Base-by-base conservation (phyloP, 2,113 vertebrate species). In the Hystrix cristata region DNA sequence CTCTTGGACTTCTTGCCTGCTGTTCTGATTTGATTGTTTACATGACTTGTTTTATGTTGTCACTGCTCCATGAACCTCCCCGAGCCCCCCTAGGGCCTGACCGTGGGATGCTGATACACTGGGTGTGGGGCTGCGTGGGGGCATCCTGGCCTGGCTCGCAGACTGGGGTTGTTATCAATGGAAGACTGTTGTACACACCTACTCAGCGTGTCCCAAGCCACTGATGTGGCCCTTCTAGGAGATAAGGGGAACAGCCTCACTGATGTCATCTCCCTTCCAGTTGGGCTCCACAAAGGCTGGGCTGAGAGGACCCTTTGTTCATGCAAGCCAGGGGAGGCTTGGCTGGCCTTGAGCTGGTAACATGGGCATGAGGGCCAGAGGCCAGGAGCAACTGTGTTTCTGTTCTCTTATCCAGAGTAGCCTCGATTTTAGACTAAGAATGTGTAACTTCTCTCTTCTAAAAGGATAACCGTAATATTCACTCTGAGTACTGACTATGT, bases 271-370 rank as follows among this genome's bases (percentile, higher is more conserved):
- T 34, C 27, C 18, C 19, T n/a, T 90, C 43, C 7, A 38, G 3
- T 2, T 55, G 46, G 25, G 27, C 46, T 83, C 76, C 8, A 9
- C 11, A 18, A 76, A 87, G 38, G 16, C 31, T 64, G 19, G 7
- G 0, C 18, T 13, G 13, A 19, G 23, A 43, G 25, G 1, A 5
- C 3, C 0, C 0, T 6, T n/a, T 34, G 34, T 67, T 94, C 64
- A 46, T 0, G 12, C 46, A 78, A 82, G 67, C 48, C 18, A 1
- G 0, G 60, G 51, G 64, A 79, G 15, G 23, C 60, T 21, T 2
- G 0, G 13, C 29, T 62, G 60, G 18, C 46, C 91, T 78, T 53
- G 31, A 76, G 23, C 71, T 88, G 87, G 72, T 38, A 53, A 29
- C 31, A 14, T 18, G 29, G 46, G 55, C 46, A 2, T 69, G 34